Evolutionary conservation across 2,113 vertebrate genomes (phyloP), one percentile per base, ranked within the genome.

Genomic region (Todiramphus chloris): DNA sequence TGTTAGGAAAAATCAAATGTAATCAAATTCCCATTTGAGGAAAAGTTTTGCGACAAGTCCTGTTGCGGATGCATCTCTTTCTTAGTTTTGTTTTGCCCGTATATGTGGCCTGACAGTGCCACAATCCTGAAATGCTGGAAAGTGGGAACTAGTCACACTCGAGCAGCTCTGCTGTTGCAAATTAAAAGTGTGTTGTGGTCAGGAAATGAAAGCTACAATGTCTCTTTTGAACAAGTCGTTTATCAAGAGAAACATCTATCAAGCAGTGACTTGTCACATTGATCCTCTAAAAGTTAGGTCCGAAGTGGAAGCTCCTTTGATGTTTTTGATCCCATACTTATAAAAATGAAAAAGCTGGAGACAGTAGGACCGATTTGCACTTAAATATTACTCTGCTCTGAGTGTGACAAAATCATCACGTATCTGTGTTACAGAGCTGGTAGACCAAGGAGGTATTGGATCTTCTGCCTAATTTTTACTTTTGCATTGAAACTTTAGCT

Each of bases 131-230:
- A 97, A 97, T 97, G 82, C 96, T 98, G 96, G 95, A 89, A 97
- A 98, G 97, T 97, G 97, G 97, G 97, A 97, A 97, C 93, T 93
- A 95, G 97, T 98, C 97, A 98, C 97, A 98, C 93, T 98, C 95
- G 56, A 94, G 94, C 97, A 98, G 97, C 97, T 98, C 98, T 98
- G 98, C 98, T 98, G 98, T 98, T 98, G 98, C 98, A 98, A 98
- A 98, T 98, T 98, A 98, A 98, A 98, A 98, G 98, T 98, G 98
- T 98, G 98, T 98, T 98, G 98, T 98, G 98, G 98, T 98, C 98
- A 98, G 98, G 98, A 98, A 98, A 98, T 98, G 98, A 98, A 98
- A 98, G 98, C 98, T 98, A 98, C 98, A 98, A 98, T 98, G 98
- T 98, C 98, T 98, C 98, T 98, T 98, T 98, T 98, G 98, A 98